Evolutionary conservation across 2,113 vertebrate species (phyloP).

Genomic region (Lepus americanus): DNA sequence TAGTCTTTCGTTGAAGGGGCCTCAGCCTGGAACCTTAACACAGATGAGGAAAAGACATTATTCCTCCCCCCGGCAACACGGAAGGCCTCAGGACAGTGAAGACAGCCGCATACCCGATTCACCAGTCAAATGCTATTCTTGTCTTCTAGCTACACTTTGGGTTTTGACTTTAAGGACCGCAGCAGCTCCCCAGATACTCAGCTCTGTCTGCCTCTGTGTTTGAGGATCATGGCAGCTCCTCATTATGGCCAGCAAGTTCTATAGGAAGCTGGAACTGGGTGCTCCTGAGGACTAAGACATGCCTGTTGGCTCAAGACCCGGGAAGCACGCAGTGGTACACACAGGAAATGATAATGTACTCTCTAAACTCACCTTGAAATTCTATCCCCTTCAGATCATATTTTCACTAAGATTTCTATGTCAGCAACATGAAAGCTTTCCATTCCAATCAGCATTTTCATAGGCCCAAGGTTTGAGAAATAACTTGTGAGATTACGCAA

Average conservation of each 20-base stretch:
- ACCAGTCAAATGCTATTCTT: background rate
- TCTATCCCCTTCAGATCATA: background rate
- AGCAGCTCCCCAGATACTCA: background rate
- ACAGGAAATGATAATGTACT: background rate
- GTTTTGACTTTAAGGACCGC: background rate
- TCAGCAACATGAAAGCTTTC: conserved; percentile 9
- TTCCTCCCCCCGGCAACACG: background rate
- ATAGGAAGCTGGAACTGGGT: background rate
- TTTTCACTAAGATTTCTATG: background rate
- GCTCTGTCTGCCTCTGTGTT: background rate
- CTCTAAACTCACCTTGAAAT: conserved; percentile 19
- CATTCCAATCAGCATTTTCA: background rate
- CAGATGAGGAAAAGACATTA: background rate
- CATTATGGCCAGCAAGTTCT: background rate
- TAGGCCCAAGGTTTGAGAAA: background rate
- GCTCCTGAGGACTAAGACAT: background rate
- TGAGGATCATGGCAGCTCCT: background rate
- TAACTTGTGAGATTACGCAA: background rate
- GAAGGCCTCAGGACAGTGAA: background rate
- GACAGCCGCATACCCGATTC: background rate
- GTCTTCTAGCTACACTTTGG: background rate
- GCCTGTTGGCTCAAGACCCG: background rate
- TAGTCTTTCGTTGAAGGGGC: background rate
- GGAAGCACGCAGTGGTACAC: background rate
- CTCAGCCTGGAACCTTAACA: background rate